phyloP scores from a whole-genome alignment of 2,113 vertebrate genomes.

The Nerophis lumbriciformis region DNA sequence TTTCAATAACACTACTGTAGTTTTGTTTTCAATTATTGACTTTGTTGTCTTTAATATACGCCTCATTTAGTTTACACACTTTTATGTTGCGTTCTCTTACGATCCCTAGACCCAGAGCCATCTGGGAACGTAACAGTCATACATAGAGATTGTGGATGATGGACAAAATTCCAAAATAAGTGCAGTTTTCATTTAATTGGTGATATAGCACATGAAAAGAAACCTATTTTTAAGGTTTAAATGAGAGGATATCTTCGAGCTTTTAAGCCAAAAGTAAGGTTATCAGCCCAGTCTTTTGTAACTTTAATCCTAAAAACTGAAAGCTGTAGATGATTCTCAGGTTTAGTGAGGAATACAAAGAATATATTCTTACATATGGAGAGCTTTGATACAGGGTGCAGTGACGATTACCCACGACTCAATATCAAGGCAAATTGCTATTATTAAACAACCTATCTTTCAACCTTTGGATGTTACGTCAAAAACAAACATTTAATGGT shows the following conservation, averaged over 20 bases:
- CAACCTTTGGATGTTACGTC: neutral
- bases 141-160: no score
- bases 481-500: neutral
- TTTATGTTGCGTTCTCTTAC: no score
- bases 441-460: neutral
- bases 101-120: no score
- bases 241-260: constrained; percentile 19
- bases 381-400: neutral
- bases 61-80: no score
- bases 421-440: neutral
- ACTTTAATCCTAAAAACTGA: constrained; percentile 41
- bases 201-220: neutral
- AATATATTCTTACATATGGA: neutral
- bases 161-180: no score
- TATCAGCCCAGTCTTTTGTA: constrained; percentile 25
- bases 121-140: no score
- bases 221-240: neutral
- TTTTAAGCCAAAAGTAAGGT: constrained; percentile 17
- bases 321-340: constrained; percentile 10
- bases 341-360: neutral
- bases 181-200: neutral
- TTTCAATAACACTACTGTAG: no score
- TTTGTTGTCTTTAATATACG: no score
- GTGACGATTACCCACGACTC: neutral
- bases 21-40: no score